Evolutionary conservation across 2,888 invertebrate genomes (phyloP).

Genomic region (Diplolepis rosae): DNA sequence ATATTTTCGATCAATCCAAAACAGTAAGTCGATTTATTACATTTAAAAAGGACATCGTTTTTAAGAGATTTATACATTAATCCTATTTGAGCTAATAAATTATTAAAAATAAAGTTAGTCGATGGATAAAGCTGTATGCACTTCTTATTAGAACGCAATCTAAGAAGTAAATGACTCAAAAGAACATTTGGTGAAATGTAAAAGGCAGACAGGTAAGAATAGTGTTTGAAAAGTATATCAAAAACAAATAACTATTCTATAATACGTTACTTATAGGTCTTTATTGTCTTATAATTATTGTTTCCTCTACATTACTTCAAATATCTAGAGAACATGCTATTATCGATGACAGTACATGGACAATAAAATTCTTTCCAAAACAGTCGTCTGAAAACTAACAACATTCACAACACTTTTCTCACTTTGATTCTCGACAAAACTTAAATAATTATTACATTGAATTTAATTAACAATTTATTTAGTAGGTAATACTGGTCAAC

Average conservation of each 20-base stretch:
- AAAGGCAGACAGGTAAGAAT: too few relatives aligned
- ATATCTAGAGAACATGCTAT: constrained; percentile 34
- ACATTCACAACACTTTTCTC: too few relatives aligned
- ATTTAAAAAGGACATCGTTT: background rate
- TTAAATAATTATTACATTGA: background rate
- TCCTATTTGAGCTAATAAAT: background rate
- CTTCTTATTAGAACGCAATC: background rate
- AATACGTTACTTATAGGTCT: constrained; percentile 31
- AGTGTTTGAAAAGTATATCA: background rate
- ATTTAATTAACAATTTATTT: background rate
- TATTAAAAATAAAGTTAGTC: background rate
- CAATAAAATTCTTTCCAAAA: background rate
- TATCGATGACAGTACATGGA: background rate
- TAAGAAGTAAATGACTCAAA: background rate
- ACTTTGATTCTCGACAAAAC: background rate
- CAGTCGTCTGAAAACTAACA: background rate
- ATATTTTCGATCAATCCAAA: background rate
- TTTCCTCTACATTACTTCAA: constrained; percentile 46
- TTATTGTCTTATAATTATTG: constrained; percentile 59
- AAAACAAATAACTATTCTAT: background rate
- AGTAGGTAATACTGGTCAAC: background rate
- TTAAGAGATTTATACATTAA: background rate
- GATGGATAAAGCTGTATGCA: background rate
- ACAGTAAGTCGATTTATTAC: background rate
- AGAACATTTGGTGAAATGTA: background rate